phyloP scores from a whole-genome alignment of 1,140 invertebrate genomes.

The Magallana gigas region DNA sequence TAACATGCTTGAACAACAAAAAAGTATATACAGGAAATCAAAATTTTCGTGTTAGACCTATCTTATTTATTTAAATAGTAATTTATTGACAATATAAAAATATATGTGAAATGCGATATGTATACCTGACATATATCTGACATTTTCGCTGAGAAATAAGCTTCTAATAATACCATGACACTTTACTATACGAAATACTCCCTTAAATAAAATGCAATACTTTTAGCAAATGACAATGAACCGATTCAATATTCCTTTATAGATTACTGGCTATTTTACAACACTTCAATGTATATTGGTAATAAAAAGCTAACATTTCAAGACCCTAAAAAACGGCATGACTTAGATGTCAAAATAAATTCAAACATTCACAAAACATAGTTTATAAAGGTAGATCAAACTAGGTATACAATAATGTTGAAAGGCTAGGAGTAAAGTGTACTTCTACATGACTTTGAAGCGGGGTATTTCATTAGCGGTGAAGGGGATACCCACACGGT shows the following conservation, averaged over 20 bases:
- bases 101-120: too few relatives aligned
- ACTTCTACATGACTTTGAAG: neutral
- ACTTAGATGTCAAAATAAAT: neutral
- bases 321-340: too few relatives aligned
- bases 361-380: neutral
- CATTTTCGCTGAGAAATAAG: too few relatives aligned
- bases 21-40: too few relatives aligned
- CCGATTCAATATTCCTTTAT: neutral
- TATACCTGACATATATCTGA: too few relatives aligned
- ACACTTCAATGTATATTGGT: neutral
- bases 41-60: too few relatives aligned
- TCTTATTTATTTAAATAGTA: too few relatives aligned
- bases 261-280: neutral
- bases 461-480: neutral
- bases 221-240: neutral
- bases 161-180: too few relatives aligned
- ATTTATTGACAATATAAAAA: too few relatives aligned
- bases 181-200: neutral
- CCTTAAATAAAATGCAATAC: neutral
- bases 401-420: slow-evolving; percentile 9
- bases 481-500: slow-evolving; percentile 10
- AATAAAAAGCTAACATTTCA: too few relatives aligned
- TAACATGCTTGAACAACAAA: too few relatives aligned
- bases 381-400: neutral
- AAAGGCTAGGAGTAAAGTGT: neutral